Conservation (phyloP, 2,797 vertebrate species). For the Rhinichthys osculus region DNA sequence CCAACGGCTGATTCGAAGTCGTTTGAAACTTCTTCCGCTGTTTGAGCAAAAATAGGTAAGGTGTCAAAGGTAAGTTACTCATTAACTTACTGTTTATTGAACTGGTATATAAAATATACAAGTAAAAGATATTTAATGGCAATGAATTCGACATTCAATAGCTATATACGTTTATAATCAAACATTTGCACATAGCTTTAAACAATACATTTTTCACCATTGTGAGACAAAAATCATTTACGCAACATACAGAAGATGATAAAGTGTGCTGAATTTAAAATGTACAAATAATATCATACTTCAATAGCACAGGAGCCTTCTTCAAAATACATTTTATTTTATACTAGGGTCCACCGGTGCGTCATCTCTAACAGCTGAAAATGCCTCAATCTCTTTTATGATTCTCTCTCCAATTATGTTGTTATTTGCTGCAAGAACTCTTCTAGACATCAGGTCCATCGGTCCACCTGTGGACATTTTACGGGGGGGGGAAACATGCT, state of each 20-base stretch:
- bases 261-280: not conserved
- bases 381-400: slow-evolving; percentile 81
- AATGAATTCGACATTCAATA: not conserved
- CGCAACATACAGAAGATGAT: not conserved
- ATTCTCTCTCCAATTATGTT: slow-evolving; percentile 81
- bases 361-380: slow-evolving; percentile 84
- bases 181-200: not conserved
- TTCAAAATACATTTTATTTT: slow-evolving; percentile 32
- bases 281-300: not conserved
- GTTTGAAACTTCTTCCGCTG: not conserved
- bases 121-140: not conserved
- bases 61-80: not conserved
- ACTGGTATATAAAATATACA: not conserved
- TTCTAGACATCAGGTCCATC: slow-evolving; percentile 92
- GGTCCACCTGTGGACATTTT: slow-evolving; percentile 80
- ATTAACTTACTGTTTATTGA: not conserved
- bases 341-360: slow-evolving; percentile 30
- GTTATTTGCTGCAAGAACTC: slow-evolving; percentile 89
- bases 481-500: not conserved
- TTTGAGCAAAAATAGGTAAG: not conserved
- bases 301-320: not conserved
- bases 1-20: not conserved
- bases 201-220: not conserved
- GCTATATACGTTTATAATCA: not conserved
- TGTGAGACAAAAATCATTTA: not conserved